Conservation (phyloP, 2,797 vertebrate genomes). For the Peromyscus aztecus region DNA sequence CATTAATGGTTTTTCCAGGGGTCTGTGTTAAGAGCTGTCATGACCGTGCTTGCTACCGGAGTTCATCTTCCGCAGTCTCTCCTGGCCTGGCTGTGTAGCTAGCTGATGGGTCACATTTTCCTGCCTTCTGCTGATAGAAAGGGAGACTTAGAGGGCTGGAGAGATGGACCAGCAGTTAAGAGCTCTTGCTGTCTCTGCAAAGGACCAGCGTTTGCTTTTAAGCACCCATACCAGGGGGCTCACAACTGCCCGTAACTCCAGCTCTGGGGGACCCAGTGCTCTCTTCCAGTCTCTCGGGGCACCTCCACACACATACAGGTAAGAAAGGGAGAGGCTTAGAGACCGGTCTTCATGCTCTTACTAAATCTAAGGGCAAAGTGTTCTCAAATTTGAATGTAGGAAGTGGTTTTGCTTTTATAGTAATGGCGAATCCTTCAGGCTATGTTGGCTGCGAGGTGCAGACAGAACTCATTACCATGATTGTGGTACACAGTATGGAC, state of each 20-base stretch:
- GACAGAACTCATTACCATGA: not conserved
- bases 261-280: not conserved
- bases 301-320: too few relatives aligned
- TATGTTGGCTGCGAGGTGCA: not conserved
- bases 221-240: not conserved
- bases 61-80: not conserved
- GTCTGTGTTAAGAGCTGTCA: not conserved
- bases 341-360: not conserved
- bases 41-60: fast-evolving
- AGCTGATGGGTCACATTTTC: not conserved
- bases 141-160: not conserved
- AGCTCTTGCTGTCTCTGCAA: not conserved
- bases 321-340: not conserved
- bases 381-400: not conserved
- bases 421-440: not conserved
- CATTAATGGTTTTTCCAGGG: not conserved
- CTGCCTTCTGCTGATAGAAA: not conserved
- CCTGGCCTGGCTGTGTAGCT: not conserved
- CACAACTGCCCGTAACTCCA: not conserved
- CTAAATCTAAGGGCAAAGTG: not conserved
- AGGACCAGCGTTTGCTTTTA: not conserved
- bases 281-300: too few relatives aligned
- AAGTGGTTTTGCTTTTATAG: not conserved
- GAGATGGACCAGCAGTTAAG: not conserved
- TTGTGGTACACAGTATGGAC: not conserved